Evolutionary conservation across 2,113 vertebrate genomes (phyloP), one percentile per base, ranked within the genome.

Genomic region (Verasper variegatus): DNA sequence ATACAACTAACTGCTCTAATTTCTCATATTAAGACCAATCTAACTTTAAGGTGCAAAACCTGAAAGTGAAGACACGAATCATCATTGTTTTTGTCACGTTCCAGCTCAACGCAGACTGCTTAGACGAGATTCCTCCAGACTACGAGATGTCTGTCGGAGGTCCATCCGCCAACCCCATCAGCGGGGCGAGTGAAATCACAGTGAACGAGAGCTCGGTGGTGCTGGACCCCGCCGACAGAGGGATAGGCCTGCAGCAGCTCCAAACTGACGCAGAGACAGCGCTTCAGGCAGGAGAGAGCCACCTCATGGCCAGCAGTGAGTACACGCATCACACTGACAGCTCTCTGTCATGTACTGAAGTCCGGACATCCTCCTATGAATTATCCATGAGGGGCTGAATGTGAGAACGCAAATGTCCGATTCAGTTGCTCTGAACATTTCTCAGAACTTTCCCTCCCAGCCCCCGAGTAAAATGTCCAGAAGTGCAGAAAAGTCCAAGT

Each of bases 171-270:
- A 97, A 96, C 90, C 94, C 95, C 83, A 95, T 97, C 91, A 98
- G 96, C 0, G 97, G 95, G 0, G 96, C 96, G 10, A 98, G 97
- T 0, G 97, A 98, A 59, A 93, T 94, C 5, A 98, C 96, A 0
- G 92, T 98, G 47, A 97, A 97, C 0, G 97, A 98, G 87, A 99
- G 96, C 83, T 97, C 96, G 0, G 94, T 97, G 88, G 96, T 93
- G n/a, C 82, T 97, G 88, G 97, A 98, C 76, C 90, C 95, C 4
- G 86, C 94, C 0, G 94, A 93, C 6, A 93, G 95, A 76, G 90
- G 83, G 4, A 88, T 95, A 55, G 96, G 94, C 37, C 93, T 94
- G 31, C 91, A 96, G 14, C 96, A 96, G 42, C 92, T 96, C 62
- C 91, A 95, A 1, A 74, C 95, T 31, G 94, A 97, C 0, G 47